These are phyloP conservation scores for Cyprichromis sp. DNA, from an alignment of 2,113 vertebrate genomes.

Conservation along the genomic window DNA sequence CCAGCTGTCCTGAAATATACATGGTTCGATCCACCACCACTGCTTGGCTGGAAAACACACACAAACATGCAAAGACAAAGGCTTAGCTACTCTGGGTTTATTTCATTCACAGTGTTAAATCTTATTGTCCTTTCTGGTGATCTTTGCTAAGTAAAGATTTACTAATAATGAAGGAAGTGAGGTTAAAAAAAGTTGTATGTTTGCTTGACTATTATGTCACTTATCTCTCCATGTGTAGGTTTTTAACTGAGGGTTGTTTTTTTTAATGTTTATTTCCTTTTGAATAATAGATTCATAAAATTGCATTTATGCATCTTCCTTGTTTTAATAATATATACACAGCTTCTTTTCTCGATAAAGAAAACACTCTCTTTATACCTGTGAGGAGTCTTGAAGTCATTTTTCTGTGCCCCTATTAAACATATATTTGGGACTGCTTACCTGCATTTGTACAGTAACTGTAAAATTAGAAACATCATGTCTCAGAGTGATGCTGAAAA, in stretches of 20 bases:
- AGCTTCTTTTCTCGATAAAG: not conserved
- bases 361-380: not conserved
- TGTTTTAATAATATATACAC: not conserved
- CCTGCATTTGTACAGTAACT: not conserved
- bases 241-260: not conserved
- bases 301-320: not conserved
- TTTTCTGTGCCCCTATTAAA: not conserved
- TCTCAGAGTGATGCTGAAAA: not conserved
- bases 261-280: not conserved
- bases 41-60: slow-evolving; percentile 80
- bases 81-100: not conserved
- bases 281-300: not conserved
- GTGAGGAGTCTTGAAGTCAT: not conserved
- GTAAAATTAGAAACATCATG: not conserved
- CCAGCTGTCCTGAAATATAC: slow-evolving; percentile 90
- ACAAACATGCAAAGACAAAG: not conserved
- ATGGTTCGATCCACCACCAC: slow-evolving; percentile 87
- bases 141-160: not conserved
- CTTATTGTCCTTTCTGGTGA: not conserved
- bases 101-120: rapidly evolving
- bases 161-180: not conserved
- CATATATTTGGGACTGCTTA: not conserved
- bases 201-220: not conserved
- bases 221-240: not conserved
- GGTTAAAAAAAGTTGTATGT: not conserved